Conservation (phyloP, 2,113 vertebrate genomes). For the Nycticryphes semicollaris region DNA sequence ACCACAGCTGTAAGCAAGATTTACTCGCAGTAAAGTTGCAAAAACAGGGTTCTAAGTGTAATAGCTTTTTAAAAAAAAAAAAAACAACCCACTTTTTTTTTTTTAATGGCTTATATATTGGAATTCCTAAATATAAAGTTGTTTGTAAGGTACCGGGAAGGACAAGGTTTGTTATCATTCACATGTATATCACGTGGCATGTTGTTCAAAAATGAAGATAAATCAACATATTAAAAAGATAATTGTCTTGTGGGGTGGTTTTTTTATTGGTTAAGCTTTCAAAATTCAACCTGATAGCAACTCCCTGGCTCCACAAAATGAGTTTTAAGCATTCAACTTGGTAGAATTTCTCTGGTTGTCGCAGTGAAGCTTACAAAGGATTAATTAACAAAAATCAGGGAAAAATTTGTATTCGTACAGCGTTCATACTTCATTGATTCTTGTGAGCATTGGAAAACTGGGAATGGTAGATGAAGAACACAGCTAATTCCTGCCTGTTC, state of each 20-base stretch:
- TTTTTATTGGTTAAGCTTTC: neutral
- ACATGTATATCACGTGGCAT: neutral
- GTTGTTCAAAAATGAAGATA: neutral
- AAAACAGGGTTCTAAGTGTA: neutral
- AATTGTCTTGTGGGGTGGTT: neutral
- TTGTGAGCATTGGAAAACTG: neutral
- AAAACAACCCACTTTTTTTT: neutral
- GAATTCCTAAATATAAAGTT: neutral
- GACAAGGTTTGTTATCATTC: neutral
- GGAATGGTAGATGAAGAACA: neutral
- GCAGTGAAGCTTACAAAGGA: neutral
- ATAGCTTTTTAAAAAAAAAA: neutral
- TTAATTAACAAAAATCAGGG: neutral
- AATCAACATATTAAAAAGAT: neutral
- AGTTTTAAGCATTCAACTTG: neutral
- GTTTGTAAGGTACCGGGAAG: neutral
- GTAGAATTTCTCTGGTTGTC: neutral
- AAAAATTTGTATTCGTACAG: neutral
- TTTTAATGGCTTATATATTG: neutral
- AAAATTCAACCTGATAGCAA: neutral
- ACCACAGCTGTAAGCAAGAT: neutral
- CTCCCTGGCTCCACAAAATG: neutral
- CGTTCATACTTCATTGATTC: neutral
- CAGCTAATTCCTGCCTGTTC: neutral
- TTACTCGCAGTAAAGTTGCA: neutral